Percentiles rank a stretch among this genome's conserved stretches.
Evolutionary conservation across 2,888 invertebrate genomes (phyloP).

Genomic region (Xestia xanthographa): DNA sequence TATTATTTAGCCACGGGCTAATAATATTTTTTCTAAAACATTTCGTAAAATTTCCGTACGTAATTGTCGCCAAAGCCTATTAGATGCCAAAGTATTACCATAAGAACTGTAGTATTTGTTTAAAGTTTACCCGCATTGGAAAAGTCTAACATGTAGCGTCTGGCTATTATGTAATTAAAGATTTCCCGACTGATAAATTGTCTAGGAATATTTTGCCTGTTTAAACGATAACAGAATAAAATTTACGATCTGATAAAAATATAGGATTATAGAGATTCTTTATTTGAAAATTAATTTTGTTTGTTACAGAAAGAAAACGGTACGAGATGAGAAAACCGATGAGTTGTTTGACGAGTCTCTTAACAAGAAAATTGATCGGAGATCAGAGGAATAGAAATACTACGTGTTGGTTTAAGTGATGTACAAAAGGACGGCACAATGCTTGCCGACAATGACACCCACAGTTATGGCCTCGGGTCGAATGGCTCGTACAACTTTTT

Average conservation of each 20-base stretch:
- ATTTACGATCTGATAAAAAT: slow-evolving; percentile 48
- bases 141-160: slow-evolving; percentile 16
- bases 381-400: slow-evolving; percentile 24
- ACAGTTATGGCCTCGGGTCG: slow-evolving; percentile 64
- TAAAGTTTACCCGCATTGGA: slow-evolving; percentile 36
- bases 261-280: slow-evolving; percentile 4
- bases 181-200: slow-evolving; percentile 27
- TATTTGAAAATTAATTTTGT: slow-evolving; percentile 26
- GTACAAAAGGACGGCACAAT: slow-evolving; percentile 79
- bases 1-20: no score
- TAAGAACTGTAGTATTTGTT: slow-evolving; percentile 31
- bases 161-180: slow-evolving; percentile 51
- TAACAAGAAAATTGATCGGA: slow-evolving; percentile 35
- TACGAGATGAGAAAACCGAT: slow-evolving; percentile 59
- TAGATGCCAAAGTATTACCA: slow-evolving; percentile 25
- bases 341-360: slow-evolving; percentile 8
- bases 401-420: slow-evolving; percentile 74
- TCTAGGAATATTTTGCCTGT: slow-evolving; percentile 15
- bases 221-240: slow-evolving; percentile 48
- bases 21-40: background rate
- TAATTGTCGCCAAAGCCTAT: slow-evolving; percentile 6
- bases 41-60: slow-evolving; percentile 26
- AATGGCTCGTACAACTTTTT: slow-evolving; percentile 77
- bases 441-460: slow-evolving; percentile 81
- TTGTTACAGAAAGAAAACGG: slow-evolving; percentile 51